These are phyloP conservation scores for Kryptolebias marmoratus DNA, from an alignment of 2,113 vertebrate species.

Conservation along the genomic window DNA sequence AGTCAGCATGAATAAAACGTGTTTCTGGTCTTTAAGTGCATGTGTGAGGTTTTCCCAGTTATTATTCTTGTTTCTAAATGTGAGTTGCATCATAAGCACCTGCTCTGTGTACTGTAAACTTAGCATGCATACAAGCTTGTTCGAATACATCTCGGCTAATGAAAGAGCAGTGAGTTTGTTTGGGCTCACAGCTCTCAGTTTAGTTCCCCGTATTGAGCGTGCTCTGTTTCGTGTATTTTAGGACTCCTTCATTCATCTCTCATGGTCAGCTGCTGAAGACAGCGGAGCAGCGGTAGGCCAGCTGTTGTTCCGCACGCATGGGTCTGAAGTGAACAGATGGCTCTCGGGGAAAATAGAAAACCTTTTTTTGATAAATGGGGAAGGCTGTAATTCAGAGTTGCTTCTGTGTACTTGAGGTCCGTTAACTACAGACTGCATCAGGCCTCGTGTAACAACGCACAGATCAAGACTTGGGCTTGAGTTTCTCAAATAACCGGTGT, in stretches of 20 bases:
- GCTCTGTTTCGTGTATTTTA: constrained; percentile 62
- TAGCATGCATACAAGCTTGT: neutral
- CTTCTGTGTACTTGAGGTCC: constrained; percentile 64
- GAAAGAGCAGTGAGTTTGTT: constrained; percentile 52
- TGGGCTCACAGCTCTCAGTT: constrained; percentile 39
- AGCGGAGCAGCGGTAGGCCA: constrained; percentile 29
- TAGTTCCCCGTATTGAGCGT: constrained; percentile 49
- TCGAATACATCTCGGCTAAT: constrained; percentile 48
- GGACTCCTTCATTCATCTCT: constrained; percentile 27
- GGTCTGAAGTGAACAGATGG: constrained; percentile 48
- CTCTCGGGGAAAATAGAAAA: constrained; percentile 56
- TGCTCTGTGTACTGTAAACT: neutral
- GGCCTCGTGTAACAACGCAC: constrained; percentile 22
- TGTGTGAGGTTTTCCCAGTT: neutral
- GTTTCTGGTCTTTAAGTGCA: neutral
- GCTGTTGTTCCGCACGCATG: constrained; percentile 34
- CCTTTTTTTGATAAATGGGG: constrained; percentile 61
- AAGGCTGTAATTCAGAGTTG: constrained; percentile 70
- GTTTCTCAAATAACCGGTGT: constrained; percentile 40
- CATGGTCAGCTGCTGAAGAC: constrained; percentile 50
- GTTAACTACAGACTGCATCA: constrained; percentile 64
- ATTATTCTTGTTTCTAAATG: constrained; percentile 1
- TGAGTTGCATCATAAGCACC: constrained; percentile 9
- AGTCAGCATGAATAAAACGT: constrained; percentile 15
- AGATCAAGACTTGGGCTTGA: constrained; percentile 25